These are phyloP conservation scores for Operophtera brumata DNA, from an alignment of 2,888 invertebrate genomes.

Conservation along the genomic window DNA sequence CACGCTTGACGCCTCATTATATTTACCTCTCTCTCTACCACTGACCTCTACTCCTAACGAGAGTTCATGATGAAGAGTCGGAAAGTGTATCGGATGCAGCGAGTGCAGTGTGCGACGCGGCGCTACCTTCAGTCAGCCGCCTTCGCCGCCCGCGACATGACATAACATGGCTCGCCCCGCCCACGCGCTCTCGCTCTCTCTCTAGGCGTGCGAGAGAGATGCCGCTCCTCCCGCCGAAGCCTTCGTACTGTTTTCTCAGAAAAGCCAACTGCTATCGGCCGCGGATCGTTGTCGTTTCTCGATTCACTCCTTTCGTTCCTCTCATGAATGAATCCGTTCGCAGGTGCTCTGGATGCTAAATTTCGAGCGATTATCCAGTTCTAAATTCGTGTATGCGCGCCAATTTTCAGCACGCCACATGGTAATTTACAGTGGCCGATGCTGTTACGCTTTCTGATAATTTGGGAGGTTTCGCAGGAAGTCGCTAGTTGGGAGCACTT, in stretches of 20 bases:
- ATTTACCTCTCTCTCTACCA: conserved; percentile 40
- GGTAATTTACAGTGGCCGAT: conserved; percentile 70
- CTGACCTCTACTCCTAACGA: conserved; percentile 56
- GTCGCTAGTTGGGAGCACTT: conserved; percentile 59
- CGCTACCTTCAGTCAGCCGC: conserved; percentile 48
- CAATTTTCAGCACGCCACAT: conserved; percentile 73
- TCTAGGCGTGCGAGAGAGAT: conserved; percentile 57
- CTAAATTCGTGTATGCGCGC: conserved; percentile 62
- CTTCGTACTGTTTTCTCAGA: conserved; percentile 73
- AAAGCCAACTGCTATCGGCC: conserved; percentile 76
- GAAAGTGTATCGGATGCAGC: conserved; percentile 58
- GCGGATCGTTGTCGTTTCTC: conserved; percentile 69
- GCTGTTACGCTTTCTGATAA: conserved; percentile 56
- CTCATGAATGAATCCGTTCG: conserved; percentile 76
- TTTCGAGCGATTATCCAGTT: conserved; percentile 67
- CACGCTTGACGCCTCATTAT: conserved; percentile 37
- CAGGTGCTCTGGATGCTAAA: conserved; percentile 70
- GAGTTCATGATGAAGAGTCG: conserved; percentile 61
- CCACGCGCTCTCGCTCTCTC: conserved; percentile 68
- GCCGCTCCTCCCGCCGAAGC: conserved; percentile 68
- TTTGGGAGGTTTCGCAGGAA: conserved; percentile 65
- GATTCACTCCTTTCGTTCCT: conserved; percentile 52
- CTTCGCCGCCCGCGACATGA: conserved; percentile 66
- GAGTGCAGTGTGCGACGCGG: conserved; percentile 55
- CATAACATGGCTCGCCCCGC: conserved; percentile 71